Base-by-base conservation (phyloP, 2,888 invertebrate genomes). In the Trissoscelio sp. region DNA sequence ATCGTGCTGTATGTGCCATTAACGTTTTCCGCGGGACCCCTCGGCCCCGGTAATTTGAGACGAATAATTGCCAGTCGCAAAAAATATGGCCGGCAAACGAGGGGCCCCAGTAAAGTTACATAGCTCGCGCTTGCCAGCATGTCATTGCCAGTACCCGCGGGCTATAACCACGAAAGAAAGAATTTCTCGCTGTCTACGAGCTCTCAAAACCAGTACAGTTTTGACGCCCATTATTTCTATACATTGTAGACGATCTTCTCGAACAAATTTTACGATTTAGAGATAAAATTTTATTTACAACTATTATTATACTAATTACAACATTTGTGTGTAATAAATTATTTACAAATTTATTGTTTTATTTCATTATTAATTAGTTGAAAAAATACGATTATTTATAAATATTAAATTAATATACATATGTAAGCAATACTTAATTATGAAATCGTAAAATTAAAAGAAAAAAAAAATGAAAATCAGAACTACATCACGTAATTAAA, bases 21-120 rank as follows among this genome's bases (percentile, higher is more conserved):
- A 85, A 86, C 86, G 87, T 89, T 88, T 87, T 86, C 88, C 87
- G 83, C 85, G 86, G 84, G 84, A 84, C 83, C 86, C 81, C 81
- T 69, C 85, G 81, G 83, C 83, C 85, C 85, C 86, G 80, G 88
- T 87, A 88, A 89, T 89, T 88, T 87, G 83, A 86, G 86, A 85
- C 86, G 87, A 88, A 89, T 89, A 88, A 89, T 89, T 88, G 88
- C 85, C 85, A 87, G 84, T 82, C 85, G 69, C 84, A 87, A 88
- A 88, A 87, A 87, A 87, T 87, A 87, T 83, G 84, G 80, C 73
- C 84, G 82, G 86, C 84, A 85, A 83, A 83, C 85, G 85, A 85
- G 84, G 83, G 82, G 77, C 79, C 79, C 81, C 83, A 80, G 85
- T 83, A 74, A 79, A 83, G 85, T 83, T 85, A 82, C 86, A 85